Conservation (phyloP, 2,888 invertebrate species). For the Byasa hedistus region DNA sequence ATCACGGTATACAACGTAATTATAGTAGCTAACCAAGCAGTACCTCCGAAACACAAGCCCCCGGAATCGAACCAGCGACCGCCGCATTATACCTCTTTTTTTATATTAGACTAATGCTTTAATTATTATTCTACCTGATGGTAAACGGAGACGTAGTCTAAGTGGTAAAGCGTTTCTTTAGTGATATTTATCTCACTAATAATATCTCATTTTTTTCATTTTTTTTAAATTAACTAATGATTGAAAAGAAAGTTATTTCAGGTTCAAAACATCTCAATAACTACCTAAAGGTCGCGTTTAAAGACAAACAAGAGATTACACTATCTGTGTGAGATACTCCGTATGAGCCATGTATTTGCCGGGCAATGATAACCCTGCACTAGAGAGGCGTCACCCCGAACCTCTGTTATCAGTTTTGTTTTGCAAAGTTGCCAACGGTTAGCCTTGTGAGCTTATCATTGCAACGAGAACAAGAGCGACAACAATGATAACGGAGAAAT, state of each 20-base stretch:
- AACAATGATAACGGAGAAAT: constrained; percentile 55
- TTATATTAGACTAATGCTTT: too few species aligned
- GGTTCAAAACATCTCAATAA: neutral
- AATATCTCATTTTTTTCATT: too few species aligned
- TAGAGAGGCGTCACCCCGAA: constrained; percentile 50
- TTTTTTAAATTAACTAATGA: neutral
- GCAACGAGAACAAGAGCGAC: constrained; percentile 43
- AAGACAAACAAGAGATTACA: constrained; percentile 42
- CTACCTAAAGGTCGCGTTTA: constrained; percentile 15
- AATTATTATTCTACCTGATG: too few species aligned
- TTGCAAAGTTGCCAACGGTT: constrained; percentile 45
- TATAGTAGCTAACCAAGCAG: too few species aligned
- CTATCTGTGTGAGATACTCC: constrained; percentile 49
- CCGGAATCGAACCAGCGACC: too few species aligned
- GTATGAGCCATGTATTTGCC: constrained; percentile 58
- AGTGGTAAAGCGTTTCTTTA: too few species aligned
- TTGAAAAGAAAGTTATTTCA: neutral
- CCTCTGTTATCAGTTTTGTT: constrained; percentile 41
- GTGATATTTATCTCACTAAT: too few species aligned
- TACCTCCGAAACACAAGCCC: too few species aligned
- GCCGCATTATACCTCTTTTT: too few species aligned
- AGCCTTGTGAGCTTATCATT: constrained; percentile 38
- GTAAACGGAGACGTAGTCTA: too few species aligned
- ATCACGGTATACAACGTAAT: too few species aligned
- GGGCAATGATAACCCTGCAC: constrained; percentile 69